Evolutionary conservation across 2,113 vertebrate species (phyloP).

Genomic region (Phrynosoma platyrhinos): DNA sequence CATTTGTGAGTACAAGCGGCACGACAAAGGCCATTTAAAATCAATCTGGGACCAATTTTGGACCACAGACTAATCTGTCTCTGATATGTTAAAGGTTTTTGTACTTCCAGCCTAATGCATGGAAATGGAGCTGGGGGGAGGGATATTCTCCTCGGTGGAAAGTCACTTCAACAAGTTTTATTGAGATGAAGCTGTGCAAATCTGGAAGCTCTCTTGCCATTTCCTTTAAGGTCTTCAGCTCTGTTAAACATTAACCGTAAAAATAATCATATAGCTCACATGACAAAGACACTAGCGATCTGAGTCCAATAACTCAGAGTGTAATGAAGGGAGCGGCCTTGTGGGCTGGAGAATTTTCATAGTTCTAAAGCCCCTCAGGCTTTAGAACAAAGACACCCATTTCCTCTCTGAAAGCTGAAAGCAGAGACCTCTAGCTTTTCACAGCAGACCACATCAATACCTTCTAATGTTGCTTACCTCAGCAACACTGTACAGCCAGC

Average conservation of each 20-base stretch:
- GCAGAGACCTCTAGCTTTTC: slow-evolving; percentile 58
- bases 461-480: slow-evolving; percentile 54
- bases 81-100: slow-evolving; percentile 52
- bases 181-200: slow-evolving; percentile 62
- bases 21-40: not conserved
- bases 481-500: slow-evolving; percentile 24
- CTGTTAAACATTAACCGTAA: slow-evolving; percentile 72
- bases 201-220: slow-evolving; percentile 58
- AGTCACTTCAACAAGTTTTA: slow-evolving; percentile 61
- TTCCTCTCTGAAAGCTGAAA: slow-evolving; percentile 64
- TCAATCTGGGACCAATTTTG: slow-evolving; percentile 55
- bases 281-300: slow-evolving; percentile 67
- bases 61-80: slow-evolving; percentile 54
- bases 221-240: slow-evolving; percentile 67
- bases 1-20: not conserved
- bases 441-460: slow-evolving; percentile 64
- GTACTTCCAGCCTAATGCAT: slow-evolving; percentile 60
- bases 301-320: slow-evolving; percentile 64
- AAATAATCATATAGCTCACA: slow-evolving; percentile 73
- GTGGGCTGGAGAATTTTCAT: slow-evolving; percentile 65
- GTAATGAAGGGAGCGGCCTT: slow-evolving; percentile 68
- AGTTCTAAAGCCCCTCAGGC: slow-evolving; percentile 33
- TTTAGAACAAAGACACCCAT: slow-evolving; percentile 68
- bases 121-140: slow-evolving; percentile 7
- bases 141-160: slow-evolving; percentile 60